Percentiles rank a stretch among this genome's conserved stretches.
phyloP scores from a whole-genome alignment of 2,797 vertebrate genomes.

The Anguilla marmorata region DNA sequence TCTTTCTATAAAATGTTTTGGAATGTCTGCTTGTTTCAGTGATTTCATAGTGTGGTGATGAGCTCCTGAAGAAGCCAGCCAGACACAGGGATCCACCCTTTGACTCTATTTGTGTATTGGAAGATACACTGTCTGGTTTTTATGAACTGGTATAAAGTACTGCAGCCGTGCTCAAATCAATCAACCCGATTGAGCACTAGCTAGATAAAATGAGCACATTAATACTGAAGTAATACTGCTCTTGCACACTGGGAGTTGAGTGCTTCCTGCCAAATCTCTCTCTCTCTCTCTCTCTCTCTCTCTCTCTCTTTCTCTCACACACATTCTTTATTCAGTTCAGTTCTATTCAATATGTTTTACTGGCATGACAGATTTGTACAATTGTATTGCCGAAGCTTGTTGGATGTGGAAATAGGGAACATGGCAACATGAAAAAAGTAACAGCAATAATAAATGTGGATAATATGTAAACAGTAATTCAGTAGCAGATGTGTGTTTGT shows the following conservation, averaged over 20 bases:
- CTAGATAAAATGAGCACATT: slow-evolving; percentile 1
- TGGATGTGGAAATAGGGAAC: too few species aligned
- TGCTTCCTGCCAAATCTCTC: neutral
- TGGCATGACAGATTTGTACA: too few species aligned
- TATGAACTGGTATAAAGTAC: neutral
- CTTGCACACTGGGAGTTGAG: neutral
- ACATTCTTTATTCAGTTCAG: neutral
- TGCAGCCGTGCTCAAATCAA: neutral
- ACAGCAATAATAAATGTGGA: too few species aligned
- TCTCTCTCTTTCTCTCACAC: neutral
- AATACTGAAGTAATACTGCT: neutral
- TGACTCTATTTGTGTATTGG: neutral
- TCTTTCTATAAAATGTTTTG: neutral
- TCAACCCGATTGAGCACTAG: neutral
- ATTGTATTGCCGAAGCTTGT: too few species aligned
- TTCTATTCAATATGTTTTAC: neutral
- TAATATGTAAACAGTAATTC: too few species aligned
- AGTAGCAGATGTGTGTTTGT: too few species aligned
- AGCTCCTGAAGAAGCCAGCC: neutral
- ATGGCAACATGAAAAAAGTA: too few species aligned
- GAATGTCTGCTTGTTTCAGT: neutral
- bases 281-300: slow-evolving; percentile 3
- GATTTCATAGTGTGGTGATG: neutral
- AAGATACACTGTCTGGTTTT: neutral
- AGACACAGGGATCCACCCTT: neutral